Percentiles rank a stretch among this genome's conserved stretches.
Evolutionary conservation across 2,113 vertebrate species (phyloP).

Genomic region (Willisornis vidua): DNA sequence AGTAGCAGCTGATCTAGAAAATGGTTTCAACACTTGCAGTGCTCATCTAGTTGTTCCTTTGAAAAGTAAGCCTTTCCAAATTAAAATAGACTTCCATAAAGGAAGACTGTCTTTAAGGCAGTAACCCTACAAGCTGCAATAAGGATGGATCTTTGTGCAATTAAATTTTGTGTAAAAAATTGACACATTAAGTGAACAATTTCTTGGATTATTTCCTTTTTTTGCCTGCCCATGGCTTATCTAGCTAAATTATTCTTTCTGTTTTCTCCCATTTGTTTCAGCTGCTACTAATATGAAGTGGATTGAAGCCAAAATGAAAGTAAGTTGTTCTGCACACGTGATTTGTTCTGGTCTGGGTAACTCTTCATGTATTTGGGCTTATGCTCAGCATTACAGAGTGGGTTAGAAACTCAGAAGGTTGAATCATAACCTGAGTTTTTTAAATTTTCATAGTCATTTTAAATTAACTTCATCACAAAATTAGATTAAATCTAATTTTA

Average conservation of each 20-base stretch:
- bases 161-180: neutral
- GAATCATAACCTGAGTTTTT: neutral
- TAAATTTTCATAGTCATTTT: neutral
- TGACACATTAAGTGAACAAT: neutral
- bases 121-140: neutral
- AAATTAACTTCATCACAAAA: neutral
- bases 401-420: neutral
- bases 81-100: neutral
- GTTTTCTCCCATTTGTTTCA: constrained; percentile 68
- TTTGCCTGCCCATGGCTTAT: neutral
- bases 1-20: neutral
- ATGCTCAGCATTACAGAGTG: rapidly evolving
- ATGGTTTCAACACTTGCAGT: neutral
- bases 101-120: neutral
- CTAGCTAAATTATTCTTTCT: constrained; percentile 35
- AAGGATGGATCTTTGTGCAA: neutral
- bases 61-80: neutral
- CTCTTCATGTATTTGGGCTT: neutral
- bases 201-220: neutral
- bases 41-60: neutral
- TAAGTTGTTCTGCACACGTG: constrained; percentile 71
- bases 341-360: neutral
- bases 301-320: constrained; percentile 99
- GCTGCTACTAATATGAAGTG: constrained; percentile 99
- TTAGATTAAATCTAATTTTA: constrained; percentile 8